These are phyloP conservation scores for Halocynthia aurantium DNA, from an alignment of 23 tunicate genomes.

Conservation along the genomic window DNA sequence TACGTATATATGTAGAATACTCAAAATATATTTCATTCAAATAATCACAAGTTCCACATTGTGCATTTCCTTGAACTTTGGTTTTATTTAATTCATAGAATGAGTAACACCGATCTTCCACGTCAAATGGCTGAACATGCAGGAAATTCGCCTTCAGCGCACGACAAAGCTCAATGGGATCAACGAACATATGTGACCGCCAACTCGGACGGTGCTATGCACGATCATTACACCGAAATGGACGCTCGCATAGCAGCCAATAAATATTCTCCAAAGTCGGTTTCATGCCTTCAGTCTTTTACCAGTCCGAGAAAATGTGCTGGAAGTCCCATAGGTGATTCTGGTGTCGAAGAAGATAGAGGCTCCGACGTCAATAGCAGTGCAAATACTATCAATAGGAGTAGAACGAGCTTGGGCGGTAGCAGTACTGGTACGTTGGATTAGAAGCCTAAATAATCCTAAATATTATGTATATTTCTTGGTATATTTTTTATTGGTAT, in stretches of 20 bases:
- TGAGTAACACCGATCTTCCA: no score
- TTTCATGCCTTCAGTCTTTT: background rate
- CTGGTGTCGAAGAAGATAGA: constrained; percentile 20
- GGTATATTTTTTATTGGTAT: no score
- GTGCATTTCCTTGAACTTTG: no score
- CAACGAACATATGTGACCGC: background rate
- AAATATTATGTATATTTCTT: background rate
- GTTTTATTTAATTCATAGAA: no score
- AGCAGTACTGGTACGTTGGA: constrained; percentile 11
- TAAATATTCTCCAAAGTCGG: constrained; percentile 1
- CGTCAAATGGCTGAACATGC: no score
- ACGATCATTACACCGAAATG: background rate
- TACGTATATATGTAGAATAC: no score
- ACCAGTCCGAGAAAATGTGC: background rate
- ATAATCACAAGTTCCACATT: no score
- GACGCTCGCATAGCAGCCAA: background rate
- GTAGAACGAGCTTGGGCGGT: constrained; percentile 1
- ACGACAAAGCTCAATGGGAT: background rate
- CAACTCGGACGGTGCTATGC: background rate
- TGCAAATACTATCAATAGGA: constrained; percentile 2
- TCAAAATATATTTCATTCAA: no score
- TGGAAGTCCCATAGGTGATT: constrained; percentile 14
- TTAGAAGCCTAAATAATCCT: background rate
- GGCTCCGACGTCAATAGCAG: background rate
- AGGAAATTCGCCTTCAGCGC: background rate